Evolutionary conservation across 2,797 vertebrate species (phyloP).

Genomic region (Gila robusta): DNA sequence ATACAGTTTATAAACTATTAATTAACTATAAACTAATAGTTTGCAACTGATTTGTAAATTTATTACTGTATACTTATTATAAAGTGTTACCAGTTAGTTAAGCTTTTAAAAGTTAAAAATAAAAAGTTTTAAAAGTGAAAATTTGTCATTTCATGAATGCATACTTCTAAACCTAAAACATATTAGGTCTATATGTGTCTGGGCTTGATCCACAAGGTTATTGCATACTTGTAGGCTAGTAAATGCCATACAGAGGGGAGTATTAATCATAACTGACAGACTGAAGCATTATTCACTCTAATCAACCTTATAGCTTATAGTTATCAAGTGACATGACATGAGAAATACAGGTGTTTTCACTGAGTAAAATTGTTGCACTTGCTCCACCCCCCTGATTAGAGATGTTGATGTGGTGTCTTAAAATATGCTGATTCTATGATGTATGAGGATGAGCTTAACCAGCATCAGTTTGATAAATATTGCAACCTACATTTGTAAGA

Average conservation of each 20-base stretch:
- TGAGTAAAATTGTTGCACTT: not conserved
- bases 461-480: too few species aligned
- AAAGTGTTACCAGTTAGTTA: not conserved
- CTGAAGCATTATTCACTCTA: conserved; percentile 19
- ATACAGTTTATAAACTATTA: not conserved
- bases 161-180: conserved; percentile 7
- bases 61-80: not conserved
- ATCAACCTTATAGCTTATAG: conserved; percentile 1
- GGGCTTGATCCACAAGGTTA: conserved; percentile 40
- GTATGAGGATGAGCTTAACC: too few species aligned
- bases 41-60: not conserved
- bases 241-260: conserved; percentile 34
- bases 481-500: too few species aligned
- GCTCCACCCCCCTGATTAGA: too few species aligned
- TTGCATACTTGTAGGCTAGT: conserved; percentile 23
- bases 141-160: not conserved
- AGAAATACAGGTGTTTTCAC: not conserved
- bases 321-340: not conserved
- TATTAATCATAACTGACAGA: conserved; percentile 32
- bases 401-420: not conserved
- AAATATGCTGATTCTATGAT: not conserved
- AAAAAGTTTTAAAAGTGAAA: not conserved
- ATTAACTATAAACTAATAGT: too few species aligned
- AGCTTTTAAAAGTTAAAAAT: not conserved
- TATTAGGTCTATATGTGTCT: conserved; percentile 30